Conservation (phyloP, 1,140 invertebrate genomes). For the Drosophila ohnishii region DNA sequence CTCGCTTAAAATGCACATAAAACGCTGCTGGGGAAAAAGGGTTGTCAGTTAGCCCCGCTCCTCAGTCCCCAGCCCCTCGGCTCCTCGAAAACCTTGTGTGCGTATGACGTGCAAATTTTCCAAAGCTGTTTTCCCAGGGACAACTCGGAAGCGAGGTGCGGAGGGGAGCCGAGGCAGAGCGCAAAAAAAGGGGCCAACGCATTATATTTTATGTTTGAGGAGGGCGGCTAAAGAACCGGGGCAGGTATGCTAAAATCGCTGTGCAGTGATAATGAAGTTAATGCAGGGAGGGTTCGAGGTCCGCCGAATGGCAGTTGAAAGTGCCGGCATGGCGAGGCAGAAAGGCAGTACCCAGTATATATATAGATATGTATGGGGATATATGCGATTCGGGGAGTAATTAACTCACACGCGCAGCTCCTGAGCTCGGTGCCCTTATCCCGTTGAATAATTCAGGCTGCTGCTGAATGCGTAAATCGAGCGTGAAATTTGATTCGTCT, state of each 20-base stretch:
- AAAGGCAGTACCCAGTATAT: not conserved
- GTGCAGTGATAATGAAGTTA: slow-evolving; percentile 76
- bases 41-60: slow-evolving; percentile 39
- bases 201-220: slow-evolving; percentile 66
- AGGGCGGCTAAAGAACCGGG: slow-evolving; percentile 37
- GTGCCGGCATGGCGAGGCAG: slow-evolving; percentile 15
- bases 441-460: slow-evolving; percentile 54
- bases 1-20: slow-evolving; percentile 61
- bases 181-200: slow-evolving; percentile 46
- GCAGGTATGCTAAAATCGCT: slow-evolving; percentile 52
- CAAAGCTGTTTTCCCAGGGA: slow-evolving; percentile 62
- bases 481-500: slow-evolving; percentile 58
- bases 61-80: not conserved
- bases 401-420: slow-evolving; percentile 41
- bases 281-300: slow-evolving; percentile 40
- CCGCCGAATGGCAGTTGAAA: slow-evolving; percentile 41
- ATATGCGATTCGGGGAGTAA: slow-evolving; percentile 27
- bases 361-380: not conserved
- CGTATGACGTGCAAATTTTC: slow-evolving; percentile 78
- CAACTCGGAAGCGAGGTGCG: slow-evolving; percentile 13
- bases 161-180: not conserved
- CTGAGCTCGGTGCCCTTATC: not conserved
- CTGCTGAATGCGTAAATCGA: slow-evolving; percentile 54
- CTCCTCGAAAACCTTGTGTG: slow-evolving; percentile 56
- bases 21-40: slow-evolving; percentile 54